Percentiles rank a stretch among this genome's conserved stretches.
These are phyloP conservation scores for Anthonomus grandis DNA, from an alignment of 1,140 invertebrate species.

Conservation along the genomic window DNA sequence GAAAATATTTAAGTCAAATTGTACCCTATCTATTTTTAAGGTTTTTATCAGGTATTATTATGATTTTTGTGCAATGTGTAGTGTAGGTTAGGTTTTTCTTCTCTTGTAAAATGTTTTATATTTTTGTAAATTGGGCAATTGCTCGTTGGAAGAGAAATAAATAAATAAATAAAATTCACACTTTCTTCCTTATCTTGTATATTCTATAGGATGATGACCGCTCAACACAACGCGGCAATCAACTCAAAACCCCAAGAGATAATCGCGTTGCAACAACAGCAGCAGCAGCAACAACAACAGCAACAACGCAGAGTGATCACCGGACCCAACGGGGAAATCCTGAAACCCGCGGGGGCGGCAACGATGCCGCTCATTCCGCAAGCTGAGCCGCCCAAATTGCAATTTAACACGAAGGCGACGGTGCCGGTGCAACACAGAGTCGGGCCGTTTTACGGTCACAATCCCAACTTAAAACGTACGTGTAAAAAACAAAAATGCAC, in stretches of 20 bases:
- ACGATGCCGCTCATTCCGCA: conserved; percentile 24
- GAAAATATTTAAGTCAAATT: too few relatives aligned
- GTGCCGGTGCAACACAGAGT: conserved; percentile 45
- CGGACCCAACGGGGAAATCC: conserved; percentile 36
- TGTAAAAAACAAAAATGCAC: conserved; percentile 27
- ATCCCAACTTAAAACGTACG: conserved; percentile 75
- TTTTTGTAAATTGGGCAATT: too few relatives aligned
- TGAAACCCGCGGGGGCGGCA: conserved; percentile 41
- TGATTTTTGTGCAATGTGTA: too few relatives aligned
- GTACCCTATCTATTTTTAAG: too few relatives aligned
- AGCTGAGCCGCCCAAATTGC: conserved; percentile 51
- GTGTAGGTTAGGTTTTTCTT: neutral
- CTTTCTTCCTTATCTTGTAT: too few relatives aligned
- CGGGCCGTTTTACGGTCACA: conserved; percentile 79
- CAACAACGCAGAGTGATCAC: conserved; percentile 48
- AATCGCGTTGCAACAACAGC: conserved; percentile 37
- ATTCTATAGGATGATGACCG: conserved; percentile 70
- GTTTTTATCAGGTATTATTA: too few relatives aligned
- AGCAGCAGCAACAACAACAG: too few relatives aligned
- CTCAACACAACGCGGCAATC: conserved; percentile 67
- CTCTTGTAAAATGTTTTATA: neutral
- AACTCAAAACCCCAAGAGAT: conserved; percentile 49
- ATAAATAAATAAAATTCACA: too few relatives aligned
- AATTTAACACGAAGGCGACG: conserved; percentile 49
- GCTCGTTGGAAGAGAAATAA: too few relatives aligned